Conservation (phyloP, 2,888 invertebrate species). For the Amblyteles armatorius region DNA sequence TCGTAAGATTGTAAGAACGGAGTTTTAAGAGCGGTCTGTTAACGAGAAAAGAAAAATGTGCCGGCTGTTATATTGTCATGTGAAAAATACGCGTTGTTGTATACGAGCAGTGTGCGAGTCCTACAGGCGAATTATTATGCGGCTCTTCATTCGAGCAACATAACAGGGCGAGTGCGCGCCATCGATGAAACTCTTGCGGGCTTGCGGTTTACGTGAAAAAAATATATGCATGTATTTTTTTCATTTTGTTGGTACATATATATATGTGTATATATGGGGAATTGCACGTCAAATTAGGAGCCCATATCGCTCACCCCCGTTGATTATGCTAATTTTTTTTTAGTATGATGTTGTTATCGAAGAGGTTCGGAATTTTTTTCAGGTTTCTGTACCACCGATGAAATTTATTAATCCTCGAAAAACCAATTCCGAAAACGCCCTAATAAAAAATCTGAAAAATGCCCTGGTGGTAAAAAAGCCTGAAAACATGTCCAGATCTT, state of each 20-base stretch:
- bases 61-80: conserved; percentile 6
- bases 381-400: too few relatives aligned
- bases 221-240: neutral
- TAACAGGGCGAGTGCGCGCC: conserved; percentile 8
- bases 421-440: too few relatives aligned
- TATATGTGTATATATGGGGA: too few relatives aligned
- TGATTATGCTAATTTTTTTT: too few relatives aligned
- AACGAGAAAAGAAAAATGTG: neutral
- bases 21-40: neutral
- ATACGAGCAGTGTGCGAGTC: neutral
- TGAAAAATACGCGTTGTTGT: conserved; percentile 20
- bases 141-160: conserved; percentile 15
- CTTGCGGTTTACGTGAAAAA: conserved; percentile 48
- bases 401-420: too few relatives aligned
- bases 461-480: too few relatives aligned
- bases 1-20: conserved; percentile 21
- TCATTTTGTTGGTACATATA: neutral
- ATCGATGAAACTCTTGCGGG: conserved; percentile 37
- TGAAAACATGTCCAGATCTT: too few relatives aligned
- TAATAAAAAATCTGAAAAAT: too few relatives aligned
- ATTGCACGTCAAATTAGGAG: too few relatives aligned
- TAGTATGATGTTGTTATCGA: too few relatives aligned
- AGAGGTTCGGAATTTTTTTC: too few relatives aligned
- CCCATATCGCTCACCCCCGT: too few relatives aligned
- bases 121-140: neutral